These are phyloP conservation scores for Podarcis muralis DNA, from an alignment of 2,113 vertebrate species.

Conservation along the genomic window DNA sequence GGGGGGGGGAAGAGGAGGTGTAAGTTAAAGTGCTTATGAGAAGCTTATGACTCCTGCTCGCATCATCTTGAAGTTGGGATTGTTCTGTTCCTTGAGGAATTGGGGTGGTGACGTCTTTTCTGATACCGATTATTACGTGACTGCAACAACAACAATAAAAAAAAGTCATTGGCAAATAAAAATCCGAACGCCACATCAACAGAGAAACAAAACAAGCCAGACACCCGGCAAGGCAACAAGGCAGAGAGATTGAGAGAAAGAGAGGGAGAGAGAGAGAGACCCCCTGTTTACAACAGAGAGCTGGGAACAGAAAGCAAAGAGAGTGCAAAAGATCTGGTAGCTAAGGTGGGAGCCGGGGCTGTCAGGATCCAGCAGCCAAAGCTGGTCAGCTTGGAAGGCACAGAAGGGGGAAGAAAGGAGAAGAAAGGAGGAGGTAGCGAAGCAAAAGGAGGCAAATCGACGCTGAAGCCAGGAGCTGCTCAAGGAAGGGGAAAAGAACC, in stretches of 20 bases:
- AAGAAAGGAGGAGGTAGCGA: neutral
- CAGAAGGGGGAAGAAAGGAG: slow-evolving; percentile 60
- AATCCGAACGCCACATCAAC: slow-evolving; percentile 84
- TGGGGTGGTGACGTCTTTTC: slow-evolving; percentile 94
- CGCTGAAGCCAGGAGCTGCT: slow-evolving; percentile 78
- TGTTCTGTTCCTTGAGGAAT: slow-evolving; percentile 94
- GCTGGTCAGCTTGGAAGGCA: slow-evolving; percentile 78
- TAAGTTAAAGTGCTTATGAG: slow-evolving; percentile 84
- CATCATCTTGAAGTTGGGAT: slow-evolving; percentile 91
- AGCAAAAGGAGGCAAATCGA: slow-evolving; percentile 72
- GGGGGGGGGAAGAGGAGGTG: neutral
- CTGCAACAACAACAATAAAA: slow-evolving; percentile 78
- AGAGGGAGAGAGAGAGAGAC: neutral
- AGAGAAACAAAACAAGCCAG: slow-evolving; percentile 83
- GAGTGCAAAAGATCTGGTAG: neutral
- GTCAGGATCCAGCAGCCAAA: slow-evolving; percentile 61
- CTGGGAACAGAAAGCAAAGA: slow-evolving; percentile 61
- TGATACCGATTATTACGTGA: slow-evolving; percentile 94
- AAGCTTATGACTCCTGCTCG: slow-evolving; percentile 86
- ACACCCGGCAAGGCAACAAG: slow-evolving; percentile 82
- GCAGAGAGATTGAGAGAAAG: neutral
- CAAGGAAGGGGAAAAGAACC: slow-evolving; percentile 75
- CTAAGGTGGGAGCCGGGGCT: slow-evolving; percentile 26
- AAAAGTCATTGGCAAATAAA: slow-evolving; percentile 88
- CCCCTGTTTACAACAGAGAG: slow-evolving; percentile 4